Percentiles rank a stretch among this genome's conserved stretches.
These are phyloP conservation scores for Siniperca chuatsi DNA, from an alignment of 2,113 vertebrate genomes.

Conservation along the genomic window DNA sequence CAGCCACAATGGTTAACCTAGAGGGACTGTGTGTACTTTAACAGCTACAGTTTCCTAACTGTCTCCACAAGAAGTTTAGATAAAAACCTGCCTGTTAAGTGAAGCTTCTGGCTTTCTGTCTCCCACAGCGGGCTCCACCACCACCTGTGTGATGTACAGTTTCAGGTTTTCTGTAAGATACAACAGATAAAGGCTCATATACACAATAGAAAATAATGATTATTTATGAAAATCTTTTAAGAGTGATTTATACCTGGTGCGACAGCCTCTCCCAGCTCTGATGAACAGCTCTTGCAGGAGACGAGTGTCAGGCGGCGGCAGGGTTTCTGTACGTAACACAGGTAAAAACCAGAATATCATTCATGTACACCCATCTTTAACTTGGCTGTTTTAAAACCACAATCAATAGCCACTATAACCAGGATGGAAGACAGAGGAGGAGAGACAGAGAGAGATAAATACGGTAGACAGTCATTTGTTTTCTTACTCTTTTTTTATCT, in stretches of 20 bases:
- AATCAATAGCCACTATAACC: conserved; percentile 20
- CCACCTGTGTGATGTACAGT: conserved; percentile 92
- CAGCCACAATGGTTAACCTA: conserved; percentile 3
- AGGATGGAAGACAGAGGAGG: conserved; percentile 1
- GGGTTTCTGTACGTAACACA: conserved; percentile 82
- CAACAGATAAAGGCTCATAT: background rate
- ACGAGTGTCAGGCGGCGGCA: conserved; percentile 85
- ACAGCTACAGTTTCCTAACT: background rate
- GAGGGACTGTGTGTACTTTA: background rate
- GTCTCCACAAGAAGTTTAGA: background rate
- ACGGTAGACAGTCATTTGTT: conserved; percentile 33
- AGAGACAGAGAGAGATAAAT: background rate
- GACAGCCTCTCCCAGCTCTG: conserved; percentile 88
- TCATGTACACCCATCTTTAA: background rate
- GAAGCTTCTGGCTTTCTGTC: conserved; percentile 72
- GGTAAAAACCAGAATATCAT: conserved; percentile 23
- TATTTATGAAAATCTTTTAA: background rate
- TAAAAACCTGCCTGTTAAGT: conserved; percentile 73
- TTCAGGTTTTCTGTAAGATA: conserved; percentile 87
- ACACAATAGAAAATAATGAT: background rate
- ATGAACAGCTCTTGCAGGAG: conserved; percentile 90
- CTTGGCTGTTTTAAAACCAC: conserved; percentile 18
- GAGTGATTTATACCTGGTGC: conserved; percentile 85
- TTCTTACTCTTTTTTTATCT: conserved; percentile 23
- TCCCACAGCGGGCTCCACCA: conserved; percentile 80